Base-by-base conservation (phyloP, 1,140 invertebrate species). In the Lordiphosa mommai region DNA sequence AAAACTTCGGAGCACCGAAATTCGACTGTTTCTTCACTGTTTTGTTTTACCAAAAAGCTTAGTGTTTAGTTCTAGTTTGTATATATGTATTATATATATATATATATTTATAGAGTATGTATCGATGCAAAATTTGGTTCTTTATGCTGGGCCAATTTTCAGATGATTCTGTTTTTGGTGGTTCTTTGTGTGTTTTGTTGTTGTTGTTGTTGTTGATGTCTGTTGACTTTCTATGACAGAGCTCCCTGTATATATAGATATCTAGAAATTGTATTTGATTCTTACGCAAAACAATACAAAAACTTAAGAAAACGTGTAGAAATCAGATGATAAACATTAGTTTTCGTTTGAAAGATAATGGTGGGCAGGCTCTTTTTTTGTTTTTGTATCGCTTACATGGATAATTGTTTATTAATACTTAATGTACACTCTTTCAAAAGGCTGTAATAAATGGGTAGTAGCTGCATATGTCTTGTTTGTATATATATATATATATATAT, bases 301-400 rank as follows among this genome's bases (percentile, higher is more conserved):
- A 84, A 84, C 52, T 46, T 30, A 64, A 65, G 52, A 68, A 74
- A 67, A 76, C 41, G 68, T 58, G 53, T 70, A 53, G 58, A 44
- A 71, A 59, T 66, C 63, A 72, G 84, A 86, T 86, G 84, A 86
- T 86, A 86, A 86, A 86, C 84, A 86, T 86, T 86, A 77, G 72
- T 77, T 72, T 48, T 50, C 29, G 49, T 30, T 41, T n/a, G n/a
- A n/a, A n/a, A n/a, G n/a, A n/a, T n/a, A n/a, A n/a, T n/a, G n/a
- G n/a, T n/a, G n/a, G n/a, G n/a, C 44, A 34, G 29, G 36, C 36
- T 49, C n/a, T n/a, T n/a, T n/a, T n/a, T n/a, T n/a, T n/a, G n/a
- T n/a, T n/a, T n/a, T n/a, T n/a, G n/a, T n/a, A n/a, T 37, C 20
- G 20, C 20, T 23, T 23, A 23, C 20, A 23, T 5, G 20, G 20